Evolutionary conservation across 2,797 vertebrate species (phyloP).

Genomic region (Hozukius guyotensis): DNA sequence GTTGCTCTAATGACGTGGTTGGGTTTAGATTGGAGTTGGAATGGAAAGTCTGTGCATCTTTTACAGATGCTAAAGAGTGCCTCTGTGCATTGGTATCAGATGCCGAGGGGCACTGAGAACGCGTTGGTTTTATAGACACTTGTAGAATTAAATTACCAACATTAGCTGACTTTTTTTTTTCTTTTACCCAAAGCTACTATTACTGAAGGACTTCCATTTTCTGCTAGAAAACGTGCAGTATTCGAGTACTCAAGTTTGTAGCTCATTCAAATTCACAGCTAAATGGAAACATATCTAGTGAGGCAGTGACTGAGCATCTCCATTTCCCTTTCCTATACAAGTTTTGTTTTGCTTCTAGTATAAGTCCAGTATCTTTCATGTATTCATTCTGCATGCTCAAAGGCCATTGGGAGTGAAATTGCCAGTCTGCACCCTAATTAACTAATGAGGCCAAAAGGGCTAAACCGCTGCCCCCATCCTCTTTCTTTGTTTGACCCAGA

Average conservation of each 20-base stretch:
- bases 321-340: background rate
- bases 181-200: background rate
- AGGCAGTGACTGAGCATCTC: background rate
- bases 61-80: background rate
- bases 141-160: background rate
- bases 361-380: slow-evolving; percentile 2
- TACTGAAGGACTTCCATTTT: too few relatives aligned
- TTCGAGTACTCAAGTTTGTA: background rate
- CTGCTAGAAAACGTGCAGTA: background rate
- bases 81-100: background rate
- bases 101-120: background rate
- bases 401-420: slow-evolving; percentile 39
- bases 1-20: background rate
- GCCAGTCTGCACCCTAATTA: slow-evolving; percentile 65
- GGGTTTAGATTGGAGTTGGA: background rate
- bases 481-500: slow-evolving; percentile 62
- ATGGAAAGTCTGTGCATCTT: background rate
- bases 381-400: slow-evolving; percentile 19
- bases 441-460: slow-evolving; percentile 72
- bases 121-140: background rate
- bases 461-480: slow-evolving; percentile 33
- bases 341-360: slow-evolving; percentile 13
- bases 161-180: background rate
- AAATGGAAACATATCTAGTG: background rate
- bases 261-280: background rate